Conservation (phyloP, 2,113 vertebrate genomes). For the Pseudorhombus dupliciocellatus region DNA sequence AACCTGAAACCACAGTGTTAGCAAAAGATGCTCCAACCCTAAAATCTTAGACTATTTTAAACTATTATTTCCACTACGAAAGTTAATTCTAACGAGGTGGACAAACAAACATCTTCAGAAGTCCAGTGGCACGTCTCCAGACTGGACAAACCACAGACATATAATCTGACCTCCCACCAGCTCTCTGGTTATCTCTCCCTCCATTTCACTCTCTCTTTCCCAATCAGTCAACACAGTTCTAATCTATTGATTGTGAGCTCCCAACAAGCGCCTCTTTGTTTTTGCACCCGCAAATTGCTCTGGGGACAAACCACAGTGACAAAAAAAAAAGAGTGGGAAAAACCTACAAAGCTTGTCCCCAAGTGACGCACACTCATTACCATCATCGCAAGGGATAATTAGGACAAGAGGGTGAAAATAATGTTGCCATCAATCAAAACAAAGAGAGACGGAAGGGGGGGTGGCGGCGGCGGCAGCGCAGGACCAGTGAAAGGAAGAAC, state of each 20-base stretch:
- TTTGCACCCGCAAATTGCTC: constrained; percentile 79
- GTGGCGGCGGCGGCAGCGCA: constrained; percentile 1
- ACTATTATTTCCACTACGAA: no score
- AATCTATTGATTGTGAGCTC: constrained; percentile 83
- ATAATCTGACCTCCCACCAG: constrained; percentile 22
- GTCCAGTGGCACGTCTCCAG: not conserved
- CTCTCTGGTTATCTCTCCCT: constrained; percentile 25
- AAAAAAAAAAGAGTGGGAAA: constrained; percentile 50
- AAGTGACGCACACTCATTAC: constrained; percentile 71
- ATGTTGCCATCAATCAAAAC: constrained; percentile 49
- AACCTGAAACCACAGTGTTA: not conserved
- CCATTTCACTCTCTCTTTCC: constrained; percentile 25
- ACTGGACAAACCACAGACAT: constrained; percentile 35
- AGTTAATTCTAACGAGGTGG: no score
- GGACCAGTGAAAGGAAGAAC: constrained; percentile 28
- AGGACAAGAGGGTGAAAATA: constrained; percentile 58
- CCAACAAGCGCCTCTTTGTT: constrained; percentile 89
- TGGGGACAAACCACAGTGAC: constrained; percentile 59
- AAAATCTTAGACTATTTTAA: not conserved
- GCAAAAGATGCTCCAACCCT: not conserved
- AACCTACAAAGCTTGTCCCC: constrained; percentile 47
- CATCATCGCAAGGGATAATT: constrained; percentile 67
- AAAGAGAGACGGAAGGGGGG: constrained; percentile 14
- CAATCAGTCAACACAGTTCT: constrained; percentile 62
- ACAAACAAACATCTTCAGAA: no score